A percentile compares a stretch with the other conserved stretches of the same genome.
phyloP scores from a whole-genome alignment of 1,140 invertebrate species.

The Epicauta chinensis region DNA sequence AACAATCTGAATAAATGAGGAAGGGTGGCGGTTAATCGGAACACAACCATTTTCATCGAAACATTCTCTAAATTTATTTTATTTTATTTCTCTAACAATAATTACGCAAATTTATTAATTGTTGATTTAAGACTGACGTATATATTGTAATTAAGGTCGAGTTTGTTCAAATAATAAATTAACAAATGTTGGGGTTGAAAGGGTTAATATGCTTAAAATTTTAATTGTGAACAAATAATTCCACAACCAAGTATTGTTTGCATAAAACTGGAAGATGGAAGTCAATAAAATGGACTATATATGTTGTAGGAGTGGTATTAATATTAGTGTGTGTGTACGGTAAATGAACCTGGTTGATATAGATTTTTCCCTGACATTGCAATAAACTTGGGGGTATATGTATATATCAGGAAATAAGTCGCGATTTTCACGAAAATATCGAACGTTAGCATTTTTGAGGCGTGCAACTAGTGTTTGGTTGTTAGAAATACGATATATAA shows the following conservation, averaged over 20 bases:
- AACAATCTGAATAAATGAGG: too few relatives aligned
- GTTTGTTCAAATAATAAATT: constrained; percentile 21
- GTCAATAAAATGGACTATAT: constrained; percentile 15
- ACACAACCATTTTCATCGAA: too few relatives aligned
- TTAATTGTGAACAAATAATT: constrained; percentile 33
- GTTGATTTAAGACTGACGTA: too few relatives aligned
- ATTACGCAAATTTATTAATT: too few relatives aligned
- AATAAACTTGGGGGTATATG: constrained; percentile 17
- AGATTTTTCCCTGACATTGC: constrained; percentile 13
- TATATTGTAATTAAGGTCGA: constrained; percentile 7
- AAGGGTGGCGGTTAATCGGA: too few relatives aligned
- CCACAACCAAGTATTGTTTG: constrained; percentile 5
- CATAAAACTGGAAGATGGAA: neutral
- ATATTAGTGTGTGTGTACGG: neutral
- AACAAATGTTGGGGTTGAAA: constrained; percentile 22
- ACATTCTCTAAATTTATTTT: too few relatives aligned
- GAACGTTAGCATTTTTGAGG: constrained; percentile 12
- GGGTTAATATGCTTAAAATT: constrained; percentile 34
- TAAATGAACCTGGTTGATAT: constrained; percentile 10
- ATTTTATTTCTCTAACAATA: too few relatives aligned
- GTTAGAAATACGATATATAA: neutral
- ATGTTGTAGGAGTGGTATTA: too few relatives aligned
- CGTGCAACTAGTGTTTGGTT: constrained; percentile 18
- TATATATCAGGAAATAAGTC: constrained; percentile 15
- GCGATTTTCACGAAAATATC: constrained; percentile 2